These are phyloP conservation scores for Globia sparganii DNA, from an alignment of 2,888 invertebrate species.

Conservation along the genomic window DNA sequence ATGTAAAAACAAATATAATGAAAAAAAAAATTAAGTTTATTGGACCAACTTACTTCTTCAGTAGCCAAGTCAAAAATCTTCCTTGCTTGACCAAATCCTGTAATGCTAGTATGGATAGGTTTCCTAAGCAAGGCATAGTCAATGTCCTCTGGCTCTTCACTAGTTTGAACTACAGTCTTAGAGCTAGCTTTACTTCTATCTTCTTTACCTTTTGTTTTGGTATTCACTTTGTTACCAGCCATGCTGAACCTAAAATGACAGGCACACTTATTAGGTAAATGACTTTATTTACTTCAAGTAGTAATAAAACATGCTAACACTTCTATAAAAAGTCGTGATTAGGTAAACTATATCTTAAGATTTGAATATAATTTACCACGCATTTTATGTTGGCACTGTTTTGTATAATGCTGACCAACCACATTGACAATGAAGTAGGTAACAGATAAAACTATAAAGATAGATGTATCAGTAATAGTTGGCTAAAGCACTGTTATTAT, in stretches of 20 bases:
- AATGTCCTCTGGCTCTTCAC: slow-evolving; percentile 84
- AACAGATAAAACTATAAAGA: slow-evolving; percentile 62
- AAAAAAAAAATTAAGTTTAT: neutral
- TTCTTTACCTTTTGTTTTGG: slow-evolving; percentile 84
- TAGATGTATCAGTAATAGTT: slow-evolving; percentile 44
- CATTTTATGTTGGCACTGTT: slow-evolving; percentile 66
- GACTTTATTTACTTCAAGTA: neutral
- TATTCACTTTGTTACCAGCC: slow-evolving; percentile 86
- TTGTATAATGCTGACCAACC: slow-evolving; percentile 78
- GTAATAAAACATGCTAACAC: neutral
- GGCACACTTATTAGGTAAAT: slow-evolving; percentile 24
- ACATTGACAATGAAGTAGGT: slow-evolving; percentile 71
- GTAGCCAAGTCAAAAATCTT: slow-evolving; percentile 94
- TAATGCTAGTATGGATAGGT: slow-evolving; percentile 92
- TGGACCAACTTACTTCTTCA: slow-evolving; percentile 91
- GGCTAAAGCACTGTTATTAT: slow-evolving; percentile 54
- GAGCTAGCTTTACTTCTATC: slow-evolving; percentile 81
- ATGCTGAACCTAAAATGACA: slow-evolving; percentile 73
- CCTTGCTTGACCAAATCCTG: slow-evolving; percentile 93
- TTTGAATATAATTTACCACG: slow-evolving; percentile 47
- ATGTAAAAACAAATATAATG: neutral
- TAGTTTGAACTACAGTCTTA: slow-evolving; percentile 75
- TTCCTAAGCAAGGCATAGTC: slow-evolving; percentile 91
- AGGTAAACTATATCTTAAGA: slow-evolving; percentile 5
- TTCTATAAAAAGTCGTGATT: slow-evolving; percentile 2